These are phyloP conservation scores for Dyspetes luteomarginatus DNA, from an alignment of 2,888 invertebrate species.

Conservation along the genomic window DNA sequence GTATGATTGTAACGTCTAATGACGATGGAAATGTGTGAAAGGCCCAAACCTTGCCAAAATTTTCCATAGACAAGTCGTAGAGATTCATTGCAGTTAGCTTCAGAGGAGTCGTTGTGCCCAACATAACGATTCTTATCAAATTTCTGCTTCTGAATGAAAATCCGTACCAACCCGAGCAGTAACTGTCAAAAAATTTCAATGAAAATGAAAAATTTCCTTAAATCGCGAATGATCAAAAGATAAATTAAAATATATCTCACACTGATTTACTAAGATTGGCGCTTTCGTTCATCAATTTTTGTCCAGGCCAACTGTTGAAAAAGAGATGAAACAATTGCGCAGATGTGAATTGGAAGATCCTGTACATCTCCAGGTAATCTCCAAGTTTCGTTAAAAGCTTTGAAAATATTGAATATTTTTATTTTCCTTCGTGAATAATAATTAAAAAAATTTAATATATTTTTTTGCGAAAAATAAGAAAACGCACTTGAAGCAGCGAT, in stretches of 20 bases:
- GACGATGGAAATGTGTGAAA: too few species aligned
- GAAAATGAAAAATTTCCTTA: background rate
- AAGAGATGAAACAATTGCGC: constrained; percentile 35
- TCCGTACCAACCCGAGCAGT: constrained; percentile 29
- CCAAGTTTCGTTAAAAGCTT: constrained; percentile 9
- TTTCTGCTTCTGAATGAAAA: constrained; percentile 13
- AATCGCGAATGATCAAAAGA: background rate
- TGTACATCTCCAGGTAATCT: constrained; percentile 10
- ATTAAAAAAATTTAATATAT: background rate
- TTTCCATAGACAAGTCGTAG: constrained; percentile 43
- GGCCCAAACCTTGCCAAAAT: constrained; percentile 25
- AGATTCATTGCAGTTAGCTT: constrained; percentile 17
- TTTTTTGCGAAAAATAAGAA: background rate
- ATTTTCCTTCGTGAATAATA: background rate
- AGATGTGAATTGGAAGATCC: constrained; percentile 7
- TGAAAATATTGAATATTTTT: background rate
- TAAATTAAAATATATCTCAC: background rate
- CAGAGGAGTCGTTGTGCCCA: constrained; percentile 28
- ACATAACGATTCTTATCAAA: constrained; percentile 24
- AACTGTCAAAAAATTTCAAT: background rate
- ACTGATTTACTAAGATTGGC: background rate
- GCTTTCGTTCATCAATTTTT: constrained; percentile 31
- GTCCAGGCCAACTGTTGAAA: constrained; percentile 41
- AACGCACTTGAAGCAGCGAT: constrained; percentile 19
- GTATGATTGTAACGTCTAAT: too few species aligned